Percentiles rank a stretch among this genome's conserved stretches.
These are phyloP conservation scores for Otocyon megalotis DNA, from an alignment of 2,113 vertebrate genomes.

Conservation along the genomic window DNA sequence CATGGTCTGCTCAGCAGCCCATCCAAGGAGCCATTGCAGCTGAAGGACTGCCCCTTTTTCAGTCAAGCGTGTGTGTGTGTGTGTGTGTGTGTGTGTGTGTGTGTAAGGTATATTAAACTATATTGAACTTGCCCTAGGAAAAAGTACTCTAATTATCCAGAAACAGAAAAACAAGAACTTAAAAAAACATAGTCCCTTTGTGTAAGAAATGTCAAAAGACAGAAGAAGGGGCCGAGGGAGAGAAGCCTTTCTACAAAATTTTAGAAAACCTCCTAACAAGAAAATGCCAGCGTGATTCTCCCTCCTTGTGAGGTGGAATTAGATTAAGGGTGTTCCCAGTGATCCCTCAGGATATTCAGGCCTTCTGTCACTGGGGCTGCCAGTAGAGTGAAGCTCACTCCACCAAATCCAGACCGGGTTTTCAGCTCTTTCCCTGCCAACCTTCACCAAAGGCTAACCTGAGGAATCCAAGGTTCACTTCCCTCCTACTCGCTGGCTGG, in stretches of 20 bases:
- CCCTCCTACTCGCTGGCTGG: background rate
- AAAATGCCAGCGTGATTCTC: background rate
- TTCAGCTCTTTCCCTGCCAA: background rate
- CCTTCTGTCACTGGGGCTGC: background rate
- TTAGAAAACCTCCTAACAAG: background rate
- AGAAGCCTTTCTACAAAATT: background rate
- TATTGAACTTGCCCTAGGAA: background rate
- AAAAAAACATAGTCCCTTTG: background rate
- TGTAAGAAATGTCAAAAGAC: background rate
- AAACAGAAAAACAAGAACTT: slow-evolving; percentile 41
- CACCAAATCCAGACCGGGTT: background rate
- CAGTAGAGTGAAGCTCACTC: background rate
- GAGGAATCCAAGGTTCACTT: background rate
- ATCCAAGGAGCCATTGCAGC: background rate
- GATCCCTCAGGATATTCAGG: background rate
- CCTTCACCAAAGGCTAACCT: background rate
- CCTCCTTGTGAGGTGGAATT: background rate
- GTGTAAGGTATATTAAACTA: background rate
- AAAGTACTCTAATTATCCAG: background rate
- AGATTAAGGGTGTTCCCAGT: rapidly evolving
- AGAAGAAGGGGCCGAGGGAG: background rate
- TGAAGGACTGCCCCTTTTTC: background rate
- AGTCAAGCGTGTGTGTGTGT: background rate
- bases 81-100: background rate
- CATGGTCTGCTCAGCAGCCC: background rate